Evolutionary conservation across 1,140 invertebrate species (phyloP).

Genomic region (Heterodera carotae): DNA sequence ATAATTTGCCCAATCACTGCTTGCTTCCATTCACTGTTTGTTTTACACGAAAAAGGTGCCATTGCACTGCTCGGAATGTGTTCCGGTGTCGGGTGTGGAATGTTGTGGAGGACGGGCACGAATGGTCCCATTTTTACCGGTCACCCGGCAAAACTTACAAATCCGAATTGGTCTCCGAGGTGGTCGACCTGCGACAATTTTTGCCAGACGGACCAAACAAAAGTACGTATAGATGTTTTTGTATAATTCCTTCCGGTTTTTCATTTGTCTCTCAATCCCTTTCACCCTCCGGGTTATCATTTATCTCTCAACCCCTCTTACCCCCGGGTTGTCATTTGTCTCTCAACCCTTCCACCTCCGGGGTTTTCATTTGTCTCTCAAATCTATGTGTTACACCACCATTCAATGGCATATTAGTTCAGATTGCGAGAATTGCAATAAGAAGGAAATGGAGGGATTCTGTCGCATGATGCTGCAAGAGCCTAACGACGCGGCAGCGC

Average conservation of each 20-base stretch:
- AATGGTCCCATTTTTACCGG: conserved; percentile 60
- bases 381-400: neutral
- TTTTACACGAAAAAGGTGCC: conserved; percentile 45
- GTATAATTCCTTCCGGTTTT: too few relatives aligned
- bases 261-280: too few relatives aligned
- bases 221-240: conserved; percentile 12
- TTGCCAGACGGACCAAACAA: conserved; percentile 27
- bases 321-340: too few relatives aligned
- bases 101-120: conserved; percentile 54
- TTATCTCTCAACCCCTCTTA: too few relatives aligned
- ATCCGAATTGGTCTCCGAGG: conserved; percentile 55
- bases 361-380: neutral
- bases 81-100: conserved; percentile 58
- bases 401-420: conserved; percentile 18
- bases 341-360: too few relatives aligned
- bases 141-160: conserved; percentile 45
- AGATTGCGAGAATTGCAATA: conserved; percentile 53
- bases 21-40: neutral
- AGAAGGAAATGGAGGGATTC: conserved; percentile 49
- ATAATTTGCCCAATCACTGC: too few relatives aligned
- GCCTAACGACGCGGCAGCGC: neutral
- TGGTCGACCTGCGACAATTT: conserved; percentile 50
- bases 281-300: too few relatives aligned
- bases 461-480: conserved; percentile 22
- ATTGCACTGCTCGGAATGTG: conserved; percentile 59